Percentiles rank a stretch among this genome's conserved stretches.
phyloP scores from a whole-genome alignment of 23 tunicate genomes.

The Oikopleura dioica region DNA sequence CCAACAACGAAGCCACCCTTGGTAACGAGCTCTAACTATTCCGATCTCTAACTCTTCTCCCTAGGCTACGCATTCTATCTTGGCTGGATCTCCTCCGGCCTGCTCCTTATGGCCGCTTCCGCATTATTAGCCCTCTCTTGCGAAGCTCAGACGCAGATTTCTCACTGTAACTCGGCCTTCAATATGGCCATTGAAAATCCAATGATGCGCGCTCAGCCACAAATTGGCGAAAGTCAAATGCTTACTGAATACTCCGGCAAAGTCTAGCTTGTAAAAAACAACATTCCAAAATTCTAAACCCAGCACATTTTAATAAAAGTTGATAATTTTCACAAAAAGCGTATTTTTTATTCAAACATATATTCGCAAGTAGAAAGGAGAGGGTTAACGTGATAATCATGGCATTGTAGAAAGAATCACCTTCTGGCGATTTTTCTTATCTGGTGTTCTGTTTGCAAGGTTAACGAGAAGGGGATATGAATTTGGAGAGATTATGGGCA shows the following conservation, averaged over 20 bases:
- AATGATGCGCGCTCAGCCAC: neutral
- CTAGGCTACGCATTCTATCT: neutral
- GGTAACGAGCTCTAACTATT: neutral
- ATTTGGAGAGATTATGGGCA: too few species aligned
- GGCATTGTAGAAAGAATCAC: too few species aligned
- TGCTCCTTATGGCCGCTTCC: constrained; percentile 8
- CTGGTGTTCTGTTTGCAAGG: too few species aligned
- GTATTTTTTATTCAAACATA: too few species aligned
- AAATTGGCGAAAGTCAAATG: neutral
- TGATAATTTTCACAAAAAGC: too few species aligned
- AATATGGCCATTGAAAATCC: neutral
- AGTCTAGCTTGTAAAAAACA: too few species aligned
- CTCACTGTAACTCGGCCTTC: neutral
- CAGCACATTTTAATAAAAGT: too few species aligned
- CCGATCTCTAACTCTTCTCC: neutral
- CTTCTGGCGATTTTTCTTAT: too few species aligned
- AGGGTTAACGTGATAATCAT: too few species aligned
- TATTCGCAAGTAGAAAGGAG: too few species aligned
- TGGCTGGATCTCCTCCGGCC: neutral
- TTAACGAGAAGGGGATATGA: too few species aligned
- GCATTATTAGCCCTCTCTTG: neutral
- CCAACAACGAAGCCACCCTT: neutral
- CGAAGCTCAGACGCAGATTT: neutral
- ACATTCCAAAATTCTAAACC: too few species aligned
- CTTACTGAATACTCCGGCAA: neutral